phyloP scores from a whole-genome alignment of 2,113 vertebrate genomes.

The Hippocampus comes region DNA sequence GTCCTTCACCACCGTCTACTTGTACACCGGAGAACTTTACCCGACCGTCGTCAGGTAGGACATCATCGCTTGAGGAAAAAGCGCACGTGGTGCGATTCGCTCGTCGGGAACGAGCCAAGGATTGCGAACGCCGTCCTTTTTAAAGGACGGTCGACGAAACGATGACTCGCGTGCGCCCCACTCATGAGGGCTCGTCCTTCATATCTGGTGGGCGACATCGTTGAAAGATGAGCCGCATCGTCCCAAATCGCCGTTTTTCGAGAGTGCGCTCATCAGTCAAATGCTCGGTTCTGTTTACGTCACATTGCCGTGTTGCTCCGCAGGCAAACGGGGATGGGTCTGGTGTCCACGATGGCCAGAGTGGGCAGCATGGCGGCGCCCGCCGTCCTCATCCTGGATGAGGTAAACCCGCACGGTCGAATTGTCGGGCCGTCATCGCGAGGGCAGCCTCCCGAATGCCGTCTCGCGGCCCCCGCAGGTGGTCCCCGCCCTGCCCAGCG shows the following conservation, averaged over 20 bases:
- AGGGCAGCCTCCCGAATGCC: neutral
- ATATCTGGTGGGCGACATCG: no score
- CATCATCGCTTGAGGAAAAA: neutral
- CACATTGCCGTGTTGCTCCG: neutral
- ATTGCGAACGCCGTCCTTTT: no score
- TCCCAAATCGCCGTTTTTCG: no score
- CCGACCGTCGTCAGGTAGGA: conserved; percentile 76
- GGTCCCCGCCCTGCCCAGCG: conserved; percentile 74
- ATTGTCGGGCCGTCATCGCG: neutral
- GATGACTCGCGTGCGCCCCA: no score
- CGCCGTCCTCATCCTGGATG: conserved; percentile 81
- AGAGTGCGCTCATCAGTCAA: neutral
- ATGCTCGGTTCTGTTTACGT: neutral
- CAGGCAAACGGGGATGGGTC: conserved; percentile 88
- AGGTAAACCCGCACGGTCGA: conserved; percentile 43
- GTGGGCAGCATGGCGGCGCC: conserved; percentile 87
- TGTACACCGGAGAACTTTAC: conserved; percentile 76
- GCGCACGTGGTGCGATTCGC: no score
- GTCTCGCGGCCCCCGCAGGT: conserved; percentile 43
- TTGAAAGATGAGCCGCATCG: no score
- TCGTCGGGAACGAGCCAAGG: no score
- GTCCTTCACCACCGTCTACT: conserved; percentile 66
- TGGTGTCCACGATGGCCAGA: conserved; percentile 84
- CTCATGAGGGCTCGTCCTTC: no score
- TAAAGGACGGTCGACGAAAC: no score